phyloP scores from a whole-genome alignment of 2,888 invertebrate species.

The Psylliodes chrysocephalus region DNA sequence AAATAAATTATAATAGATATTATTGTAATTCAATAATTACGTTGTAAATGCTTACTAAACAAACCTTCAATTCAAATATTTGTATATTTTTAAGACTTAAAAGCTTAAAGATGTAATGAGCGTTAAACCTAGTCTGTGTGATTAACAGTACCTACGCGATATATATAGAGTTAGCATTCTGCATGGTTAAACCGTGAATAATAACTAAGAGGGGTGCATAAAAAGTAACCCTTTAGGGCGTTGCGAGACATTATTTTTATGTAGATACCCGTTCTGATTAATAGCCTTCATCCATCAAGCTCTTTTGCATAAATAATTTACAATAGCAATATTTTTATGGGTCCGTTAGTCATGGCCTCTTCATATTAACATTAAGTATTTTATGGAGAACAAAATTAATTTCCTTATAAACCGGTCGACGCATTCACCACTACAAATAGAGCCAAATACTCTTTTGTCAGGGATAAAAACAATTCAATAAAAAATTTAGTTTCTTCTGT shows the following conservation, averaged over 20 bases:
- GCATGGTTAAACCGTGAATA: conserved; percentile 52
- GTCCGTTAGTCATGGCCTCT: conserved; percentile 26
- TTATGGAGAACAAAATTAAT: background rate
- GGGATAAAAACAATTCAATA: too few species aligned
- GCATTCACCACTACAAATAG: too few species aligned
- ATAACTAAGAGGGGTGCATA: conserved; percentile 45
- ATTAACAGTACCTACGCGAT: conserved; percentile 25
- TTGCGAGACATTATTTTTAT: conserved; percentile 50
- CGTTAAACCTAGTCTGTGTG: conserved; percentile 49
- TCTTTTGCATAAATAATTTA: conserved; percentile 44
- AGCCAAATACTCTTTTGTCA: too few species aligned
- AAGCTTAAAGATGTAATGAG: conserved; percentile 51
- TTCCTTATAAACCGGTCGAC: too few species aligned
- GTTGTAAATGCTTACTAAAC: too few species aligned
- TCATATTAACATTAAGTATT: background rate
- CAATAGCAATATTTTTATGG: conserved; percentile 34
- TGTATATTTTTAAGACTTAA: conserved; percentile 45
- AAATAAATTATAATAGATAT: too few species aligned
- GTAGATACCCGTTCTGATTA: conserved; percentile 48
- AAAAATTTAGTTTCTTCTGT: too few species aligned
- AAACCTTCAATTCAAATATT: conserved; percentile 16
- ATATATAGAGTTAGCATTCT: conserved; percentile 37
- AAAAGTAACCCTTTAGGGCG: conserved; percentile 50
- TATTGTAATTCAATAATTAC: too few species aligned
- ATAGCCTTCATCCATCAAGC: conserved; percentile 44